Base-by-base conservation (phyloP, 2,113 vertebrate genomes). In the Corythornis cristatus region DNA sequence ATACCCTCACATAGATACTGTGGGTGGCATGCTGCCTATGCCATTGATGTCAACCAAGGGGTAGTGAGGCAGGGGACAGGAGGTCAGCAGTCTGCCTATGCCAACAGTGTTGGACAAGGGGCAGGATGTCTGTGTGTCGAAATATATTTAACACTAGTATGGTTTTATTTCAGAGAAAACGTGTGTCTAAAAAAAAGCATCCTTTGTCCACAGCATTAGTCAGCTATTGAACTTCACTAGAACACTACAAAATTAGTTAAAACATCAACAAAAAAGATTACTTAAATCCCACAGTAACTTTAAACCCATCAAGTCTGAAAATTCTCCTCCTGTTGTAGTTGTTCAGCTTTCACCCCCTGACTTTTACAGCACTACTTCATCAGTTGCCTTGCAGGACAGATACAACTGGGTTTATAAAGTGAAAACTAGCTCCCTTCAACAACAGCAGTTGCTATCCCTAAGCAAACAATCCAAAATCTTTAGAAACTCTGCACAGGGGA, bases 1-100 rank as follows among this genome's bases (percentile, higher is more conserved):
- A 40, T 1, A 65, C 15, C 42, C 42, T 66, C 60, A 57, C 37
- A n/a, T 0, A 14, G 43, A 35, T n/a, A n/a, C 26, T 21, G 26
- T 5, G 42, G n/a, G 25, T 1, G 1, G 43, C 45, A 77, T 33
- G 35, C 54, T 65, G 28, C 40, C 68, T 35, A 7, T 0, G 0
- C 14, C 56, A 31, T 56, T 2, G 1, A 26, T 15, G 19, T 12
- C 3, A 3, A 29, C 29, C 51, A 56, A 65, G 65, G 5, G 43
- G 26, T 29, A 80, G n/a, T n/a, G 18, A 29, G 46, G 46, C 22
- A 53, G 46, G n/a, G 25, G n/a, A 12, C 19, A 12, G 29, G 13
- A 28, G 13, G 13, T 4, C 26, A 5, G 53, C 33, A 72, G 29
- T 33, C 19, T 40, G 61, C 29, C 42, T 75, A 12, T 3, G 4